These are phyloP conservation scores for Meiosimyza platycephala DNA, from an alignment of 2,888 invertebrate genomes.

Conservation along the genomic window DNA sequence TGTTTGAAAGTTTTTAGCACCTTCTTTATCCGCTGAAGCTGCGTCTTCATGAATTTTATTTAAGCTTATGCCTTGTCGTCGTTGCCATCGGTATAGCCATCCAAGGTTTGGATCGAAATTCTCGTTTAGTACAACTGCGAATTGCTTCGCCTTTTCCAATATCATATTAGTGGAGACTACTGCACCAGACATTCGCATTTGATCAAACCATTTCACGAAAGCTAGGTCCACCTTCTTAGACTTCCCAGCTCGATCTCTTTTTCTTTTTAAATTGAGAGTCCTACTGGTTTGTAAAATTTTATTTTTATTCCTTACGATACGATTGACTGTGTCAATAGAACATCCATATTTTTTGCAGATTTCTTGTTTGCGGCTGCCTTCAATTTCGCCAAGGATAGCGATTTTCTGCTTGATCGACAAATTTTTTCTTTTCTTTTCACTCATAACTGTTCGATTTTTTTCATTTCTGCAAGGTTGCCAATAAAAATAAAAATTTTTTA, in stretches of 20 bases:
- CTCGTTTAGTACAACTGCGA: conserved; percentile 31
- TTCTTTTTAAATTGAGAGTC: conserved; percentile 28
- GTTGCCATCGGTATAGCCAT: conserved; percentile 38
- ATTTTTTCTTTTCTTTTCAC: conserved; percentile 27
- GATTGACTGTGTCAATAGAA: conserved; percentile 22
- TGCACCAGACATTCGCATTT: conserved; percentile 35
- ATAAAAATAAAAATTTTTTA: not conserved
- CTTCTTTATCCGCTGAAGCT: no score
- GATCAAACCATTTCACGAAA: conserved; percentile 37
- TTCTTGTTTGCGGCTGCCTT: conserved; percentile 25
- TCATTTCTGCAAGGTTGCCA: not conserved
- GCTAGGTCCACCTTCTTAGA: conserved; percentile 34
- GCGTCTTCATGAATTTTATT: conserved; percentile 30
- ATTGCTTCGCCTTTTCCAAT: conserved; percentile 36
- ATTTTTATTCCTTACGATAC: conserved; percentile 20
- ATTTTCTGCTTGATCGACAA: conserved; percentile 31
- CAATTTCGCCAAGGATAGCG: no score
- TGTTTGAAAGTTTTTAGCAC: no score
- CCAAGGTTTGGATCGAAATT: conserved; percentile 34
- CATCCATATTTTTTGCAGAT: conserved; percentile 29
- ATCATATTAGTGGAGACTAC: conserved; percentile 33
- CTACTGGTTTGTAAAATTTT: conserved; percentile 29
- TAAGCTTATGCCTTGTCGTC: conserved; percentile 34
- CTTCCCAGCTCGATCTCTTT: conserved; percentile 24
- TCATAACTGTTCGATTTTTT: conserved; percentile 22